These are phyloP conservation scores for Capitulum mitella DNA, from an alignment of 2,888 invertebrate species.

Conservation along the genomic window DNA sequence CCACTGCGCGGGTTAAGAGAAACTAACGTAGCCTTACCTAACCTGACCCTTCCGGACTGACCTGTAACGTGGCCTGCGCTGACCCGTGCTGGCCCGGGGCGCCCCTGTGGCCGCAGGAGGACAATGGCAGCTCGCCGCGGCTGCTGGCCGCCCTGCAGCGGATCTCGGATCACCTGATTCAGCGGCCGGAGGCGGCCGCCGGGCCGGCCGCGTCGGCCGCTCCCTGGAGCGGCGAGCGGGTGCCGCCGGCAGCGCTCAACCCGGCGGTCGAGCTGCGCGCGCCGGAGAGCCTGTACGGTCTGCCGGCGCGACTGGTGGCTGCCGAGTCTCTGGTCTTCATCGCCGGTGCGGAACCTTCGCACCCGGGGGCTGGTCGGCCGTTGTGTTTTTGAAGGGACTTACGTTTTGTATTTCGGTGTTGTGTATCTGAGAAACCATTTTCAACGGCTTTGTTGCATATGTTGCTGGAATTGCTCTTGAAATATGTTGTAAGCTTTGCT, in stretches of 20 bases:
- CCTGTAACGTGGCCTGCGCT: no score
- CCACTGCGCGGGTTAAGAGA: no score
- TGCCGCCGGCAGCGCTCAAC: constrained; percentile 19
- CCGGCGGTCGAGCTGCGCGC: constrained; percentile 49
- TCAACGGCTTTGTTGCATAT: no score
- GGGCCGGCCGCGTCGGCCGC: neutral
- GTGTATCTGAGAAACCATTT: no score
- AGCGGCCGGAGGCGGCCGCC: neutral
- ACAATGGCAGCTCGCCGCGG: constrained; percentile 13
- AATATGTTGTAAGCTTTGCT: no score
- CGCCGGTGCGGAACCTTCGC: constrained; percentile 53
- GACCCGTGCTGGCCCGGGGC: no score
- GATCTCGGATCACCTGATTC: constrained; percentile 6
- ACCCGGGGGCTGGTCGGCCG: no score
- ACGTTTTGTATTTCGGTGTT: no score
- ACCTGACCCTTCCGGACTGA: no score
- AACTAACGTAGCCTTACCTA: no score
- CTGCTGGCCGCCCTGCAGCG: constrained; percentile 32
- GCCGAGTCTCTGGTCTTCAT: constrained; percentile 89
- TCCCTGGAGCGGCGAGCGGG: neutral
- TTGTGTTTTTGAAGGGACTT: no score
- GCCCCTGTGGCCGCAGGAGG: neutral
- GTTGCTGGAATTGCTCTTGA: no score
- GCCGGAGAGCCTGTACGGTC: constrained; percentile 68
- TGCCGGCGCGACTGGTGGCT: constrained; percentile 79